Base-by-base conservation (phyloP, 2,113 vertebrate genomes). In the Panurus biarmicus region DNA sequence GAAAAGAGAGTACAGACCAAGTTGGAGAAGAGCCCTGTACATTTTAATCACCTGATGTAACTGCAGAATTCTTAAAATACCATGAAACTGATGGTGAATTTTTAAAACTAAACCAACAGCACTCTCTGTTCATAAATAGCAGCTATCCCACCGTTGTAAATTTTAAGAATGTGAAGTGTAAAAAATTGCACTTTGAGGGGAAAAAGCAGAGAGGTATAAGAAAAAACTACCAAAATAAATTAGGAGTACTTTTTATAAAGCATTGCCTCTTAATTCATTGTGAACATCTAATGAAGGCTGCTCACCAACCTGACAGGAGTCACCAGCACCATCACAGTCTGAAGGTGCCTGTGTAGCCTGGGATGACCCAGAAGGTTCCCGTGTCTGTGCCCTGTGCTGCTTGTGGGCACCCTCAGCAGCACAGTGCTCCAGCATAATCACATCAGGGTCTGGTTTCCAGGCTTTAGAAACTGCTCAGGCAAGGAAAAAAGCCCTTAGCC, bases 401-500 rank as follows among this genome's bases (percentile, higher is more conserved):
- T 40, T 40, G 69, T 16, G 47, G 67, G 11, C 42, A n/a, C 31
- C n/a, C 44, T 69, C n/a, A 50, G 58, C 54, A 73, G 22, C 50
- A 66, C 15, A 35, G 42, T 25, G 29, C 12, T 57, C 24, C 82
- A 66, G 35, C 35, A 66, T 4, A 56, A n/a, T 23, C 75, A 36
- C 3, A 7, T 57, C 21, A 16, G 12, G 2, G 11, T 31, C 11
- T 1, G 2, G 3, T 36, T 61, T 29, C 23, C 20, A 36, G 47
- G 16, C 5, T 58, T 50, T 3, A 54, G 58, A 77, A 50, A 50
- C 15, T 45, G 14, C 22, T 82, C 7, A 6, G 17, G 17, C 16
- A 25, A 31, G 17, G 11, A n/a, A 58, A 78, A 40, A 4, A 3
- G 3, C 3, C 8, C 25, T 33, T 0, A 2, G 44, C 9, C 45